Evolutionary conservation across 1,140 invertebrate genomes (phyloP).

Genomic region (Monochamus saltuarius): DNA sequence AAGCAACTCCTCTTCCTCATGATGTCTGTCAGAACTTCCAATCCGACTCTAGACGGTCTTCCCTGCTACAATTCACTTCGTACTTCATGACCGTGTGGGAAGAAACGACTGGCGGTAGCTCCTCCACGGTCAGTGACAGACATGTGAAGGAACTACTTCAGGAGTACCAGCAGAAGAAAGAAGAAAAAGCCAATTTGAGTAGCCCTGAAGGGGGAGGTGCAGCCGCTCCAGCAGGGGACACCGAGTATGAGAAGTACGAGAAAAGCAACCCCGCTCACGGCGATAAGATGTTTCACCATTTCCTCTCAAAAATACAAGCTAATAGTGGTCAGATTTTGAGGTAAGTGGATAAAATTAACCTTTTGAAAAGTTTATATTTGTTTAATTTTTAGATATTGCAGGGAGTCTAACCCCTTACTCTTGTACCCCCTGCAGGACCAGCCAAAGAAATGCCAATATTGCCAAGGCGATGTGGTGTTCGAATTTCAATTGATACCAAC

Average conservation of each 20-base stretch:
- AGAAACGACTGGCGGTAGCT: conserved; percentile 49
- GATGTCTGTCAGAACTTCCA: conserved; percentile 45
- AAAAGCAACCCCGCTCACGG: conserved; percentile 75
- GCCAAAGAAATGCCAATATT: conserved; percentile 66
- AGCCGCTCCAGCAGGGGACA: conserved; percentile 33
- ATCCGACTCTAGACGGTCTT: conserved; percentile 21
- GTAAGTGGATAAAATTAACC: conserved; percentile 52
- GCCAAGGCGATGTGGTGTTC: conserved; percentile 69
- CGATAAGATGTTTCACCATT: conserved; percentile 79
- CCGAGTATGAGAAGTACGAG: conserved; percentile 69
- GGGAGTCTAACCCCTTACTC: conserved; percentile 65
- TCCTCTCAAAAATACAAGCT: conserved; percentile 68
- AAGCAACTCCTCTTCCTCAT: conserved; percentile 56
- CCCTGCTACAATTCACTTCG: conserved; percentile 52
- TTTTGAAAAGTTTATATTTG: conserved; percentile 14
- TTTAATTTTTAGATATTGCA: conserved; percentile 62
- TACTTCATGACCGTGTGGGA: conserved; percentile 64
- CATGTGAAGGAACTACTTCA: conserved; percentile 65
- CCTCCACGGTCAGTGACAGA: conserved; percentile 38
- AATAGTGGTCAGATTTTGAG: conserved; percentile 81
- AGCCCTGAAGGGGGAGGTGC: conserved; percentile 36
- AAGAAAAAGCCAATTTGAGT: conserved; percentile 43
- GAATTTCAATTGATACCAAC: conserved; percentile 81
- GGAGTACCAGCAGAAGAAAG: conserved; percentile 63
- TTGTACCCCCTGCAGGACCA: conserved; percentile 62